Percentiles rank a stretch among this genome's conserved stretches.
phyloP scores from a whole-genome alignment of 2,113 vertebrate species.

The Eretmochelys imbricata region DNA sequence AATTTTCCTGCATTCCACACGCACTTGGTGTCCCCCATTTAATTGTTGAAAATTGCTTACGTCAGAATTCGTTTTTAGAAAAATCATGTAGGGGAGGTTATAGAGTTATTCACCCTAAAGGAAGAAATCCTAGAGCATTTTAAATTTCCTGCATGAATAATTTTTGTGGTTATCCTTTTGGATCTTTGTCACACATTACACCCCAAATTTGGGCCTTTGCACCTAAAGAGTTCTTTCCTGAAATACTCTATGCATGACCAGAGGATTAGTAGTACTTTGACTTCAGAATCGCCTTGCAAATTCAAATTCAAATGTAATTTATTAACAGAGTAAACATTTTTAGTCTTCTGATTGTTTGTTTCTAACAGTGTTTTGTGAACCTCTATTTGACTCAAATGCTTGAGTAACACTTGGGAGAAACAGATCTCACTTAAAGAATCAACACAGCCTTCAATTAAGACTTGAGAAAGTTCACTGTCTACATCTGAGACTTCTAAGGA shows the following conservation, averaged over 20 bases:
- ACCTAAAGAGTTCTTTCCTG: background rate
- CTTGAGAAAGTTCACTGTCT: background rate
- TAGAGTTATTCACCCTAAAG: background rate
- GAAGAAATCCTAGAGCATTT: background rate
- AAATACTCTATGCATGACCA: background rate
- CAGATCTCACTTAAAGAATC: background rate
- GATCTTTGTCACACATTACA: background rate
- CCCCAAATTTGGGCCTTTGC: background rate
- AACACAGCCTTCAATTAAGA: background rate
- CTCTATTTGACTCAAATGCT: background rate
- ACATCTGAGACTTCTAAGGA: background rate
- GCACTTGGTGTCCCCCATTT: background rate
- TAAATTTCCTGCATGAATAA: background rate
- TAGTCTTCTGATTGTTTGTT: background rate
- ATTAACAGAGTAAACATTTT: background rate
- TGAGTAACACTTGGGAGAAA: background rate
- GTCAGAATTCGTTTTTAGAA: background rate
- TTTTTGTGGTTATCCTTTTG: background rate
- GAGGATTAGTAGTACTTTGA: background rate
- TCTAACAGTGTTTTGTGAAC: background rate
- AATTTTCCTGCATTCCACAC: background rate
- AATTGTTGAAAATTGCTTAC: background rate
- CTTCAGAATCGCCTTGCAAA: rapidly evolving
- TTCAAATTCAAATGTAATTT: background rate
- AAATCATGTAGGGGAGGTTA: background rate